Percentiles rank a stretch among this genome's conserved stretches.
Evolutionary conservation across 2,888 invertebrate genomes (phyloP).

Genomic region (Ommatoiulus sabulosus): DNA sequence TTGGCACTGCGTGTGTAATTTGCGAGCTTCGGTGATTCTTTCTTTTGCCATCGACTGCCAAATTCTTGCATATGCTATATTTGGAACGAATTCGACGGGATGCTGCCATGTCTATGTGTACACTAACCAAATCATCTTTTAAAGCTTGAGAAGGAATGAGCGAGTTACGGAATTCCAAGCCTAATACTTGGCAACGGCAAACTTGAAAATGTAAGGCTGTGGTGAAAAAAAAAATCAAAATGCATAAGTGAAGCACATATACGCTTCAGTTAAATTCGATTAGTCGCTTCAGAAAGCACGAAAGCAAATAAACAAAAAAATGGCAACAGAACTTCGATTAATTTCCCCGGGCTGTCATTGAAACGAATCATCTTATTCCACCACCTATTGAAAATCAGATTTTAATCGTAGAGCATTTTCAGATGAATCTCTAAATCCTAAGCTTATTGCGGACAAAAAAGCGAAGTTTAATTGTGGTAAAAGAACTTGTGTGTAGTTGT

Average conservation of each 20-base stretch:
- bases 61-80: neutral
- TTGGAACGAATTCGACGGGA: neutral
- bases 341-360: neutral
- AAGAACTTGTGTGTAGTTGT: no score
- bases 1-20: neutral
- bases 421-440: no score
- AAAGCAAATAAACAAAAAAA: neutral
- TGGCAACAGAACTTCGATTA: neutral
- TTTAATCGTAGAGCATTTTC: no score
- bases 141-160: neutral
- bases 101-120: neutral
- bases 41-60: neutral
- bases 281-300: conserved; percentile 17
- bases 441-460: no score
- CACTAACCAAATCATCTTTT: neutral
- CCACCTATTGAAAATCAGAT: no score
- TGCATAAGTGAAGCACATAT: neutral
- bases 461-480: no score
- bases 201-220: no score
- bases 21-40: neutral
- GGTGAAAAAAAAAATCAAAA: neutral
- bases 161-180: neutral
- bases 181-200: neutral
- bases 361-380: neutral
- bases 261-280: neutral